A percentile compares a stretch with the other conserved stretches of the same genome.
Evolutionary conservation across 2,113 vertebrate genomes (phyloP).

Genomic region (Macrotus californicus): DNA sequence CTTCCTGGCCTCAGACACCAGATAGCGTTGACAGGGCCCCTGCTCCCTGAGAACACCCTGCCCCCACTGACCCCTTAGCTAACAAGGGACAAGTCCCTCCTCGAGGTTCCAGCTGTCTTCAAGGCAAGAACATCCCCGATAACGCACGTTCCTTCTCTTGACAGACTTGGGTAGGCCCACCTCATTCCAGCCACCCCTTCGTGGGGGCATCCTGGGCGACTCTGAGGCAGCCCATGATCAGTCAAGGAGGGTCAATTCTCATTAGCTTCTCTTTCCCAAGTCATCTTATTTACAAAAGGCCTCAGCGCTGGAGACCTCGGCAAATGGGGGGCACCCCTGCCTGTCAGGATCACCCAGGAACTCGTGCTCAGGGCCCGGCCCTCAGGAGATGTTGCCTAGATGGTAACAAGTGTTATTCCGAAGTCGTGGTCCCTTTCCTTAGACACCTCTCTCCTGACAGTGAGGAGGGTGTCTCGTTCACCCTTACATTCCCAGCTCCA

Average conservation of each 20-base stretch:
- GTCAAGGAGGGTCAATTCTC: neutral
- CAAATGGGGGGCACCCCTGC: neutral
- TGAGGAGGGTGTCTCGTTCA: neutral
- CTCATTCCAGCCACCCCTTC: neutral
- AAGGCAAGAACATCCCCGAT: neutral
- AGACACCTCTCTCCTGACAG: neutral
- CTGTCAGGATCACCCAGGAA: neutral
- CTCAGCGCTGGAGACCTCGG: accelerated
- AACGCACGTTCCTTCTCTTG: neutral
- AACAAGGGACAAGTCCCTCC: neutral
- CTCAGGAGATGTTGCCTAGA: accelerated
- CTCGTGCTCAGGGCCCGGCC: neutral
- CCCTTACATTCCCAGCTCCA: neutral
- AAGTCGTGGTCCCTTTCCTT: neutral
- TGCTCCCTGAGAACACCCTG: neutral
- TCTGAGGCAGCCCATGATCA: neutral
- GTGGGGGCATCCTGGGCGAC: accelerated
- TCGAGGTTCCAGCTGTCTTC: neutral
- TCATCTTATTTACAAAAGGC: neutral
- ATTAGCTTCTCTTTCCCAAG: neutral
- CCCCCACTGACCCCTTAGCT: accelerated
- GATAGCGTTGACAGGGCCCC: neutral
- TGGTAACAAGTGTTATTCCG: accelerated
- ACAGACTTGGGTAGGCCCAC: neutral
- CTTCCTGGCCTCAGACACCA: neutral